Conservation (phyloP, 2,797 vertebrate species). For the Bradypus variegatus region DNA sequence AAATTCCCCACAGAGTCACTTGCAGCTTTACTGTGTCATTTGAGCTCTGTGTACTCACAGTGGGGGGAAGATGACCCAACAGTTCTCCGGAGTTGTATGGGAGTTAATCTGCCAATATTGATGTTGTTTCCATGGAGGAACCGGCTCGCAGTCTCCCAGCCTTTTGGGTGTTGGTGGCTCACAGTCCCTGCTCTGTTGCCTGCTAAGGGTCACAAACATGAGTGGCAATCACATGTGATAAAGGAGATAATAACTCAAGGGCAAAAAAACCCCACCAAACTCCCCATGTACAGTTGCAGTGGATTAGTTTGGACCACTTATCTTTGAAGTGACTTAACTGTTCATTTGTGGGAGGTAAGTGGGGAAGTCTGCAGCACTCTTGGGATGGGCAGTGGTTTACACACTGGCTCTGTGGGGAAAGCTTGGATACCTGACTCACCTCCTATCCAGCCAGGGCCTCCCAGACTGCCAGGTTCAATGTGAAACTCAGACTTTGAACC, state of each 20-base stretch:
- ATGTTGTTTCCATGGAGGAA: background rate
- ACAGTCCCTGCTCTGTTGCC: background rate
- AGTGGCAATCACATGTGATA: background rate
- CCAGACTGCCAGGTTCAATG: background rate
- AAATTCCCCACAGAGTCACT: background rate
- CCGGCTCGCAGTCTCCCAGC: background rate
- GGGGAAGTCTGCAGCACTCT: background rate
- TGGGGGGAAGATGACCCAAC: background rate
- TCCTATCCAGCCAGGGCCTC: background rate
- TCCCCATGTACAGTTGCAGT: background rate
- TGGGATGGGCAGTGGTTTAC: background rate
- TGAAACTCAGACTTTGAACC: background rate
- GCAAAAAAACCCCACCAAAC: background rate
- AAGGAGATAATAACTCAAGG: background rate
- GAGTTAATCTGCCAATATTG: background rate
- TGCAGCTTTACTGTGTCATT: background rate
- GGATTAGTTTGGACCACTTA: background rate
- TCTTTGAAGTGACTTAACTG: background rate
- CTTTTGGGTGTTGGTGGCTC: background rate
- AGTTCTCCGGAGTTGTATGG: background rate
- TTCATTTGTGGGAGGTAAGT: background rate
- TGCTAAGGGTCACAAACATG: background rate
- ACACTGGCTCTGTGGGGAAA: background rate
- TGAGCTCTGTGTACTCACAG: background rate
- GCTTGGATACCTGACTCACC: background rate